Conservation (phyloP, 2,888 invertebrate species). For the Bombylius major region DNA sequence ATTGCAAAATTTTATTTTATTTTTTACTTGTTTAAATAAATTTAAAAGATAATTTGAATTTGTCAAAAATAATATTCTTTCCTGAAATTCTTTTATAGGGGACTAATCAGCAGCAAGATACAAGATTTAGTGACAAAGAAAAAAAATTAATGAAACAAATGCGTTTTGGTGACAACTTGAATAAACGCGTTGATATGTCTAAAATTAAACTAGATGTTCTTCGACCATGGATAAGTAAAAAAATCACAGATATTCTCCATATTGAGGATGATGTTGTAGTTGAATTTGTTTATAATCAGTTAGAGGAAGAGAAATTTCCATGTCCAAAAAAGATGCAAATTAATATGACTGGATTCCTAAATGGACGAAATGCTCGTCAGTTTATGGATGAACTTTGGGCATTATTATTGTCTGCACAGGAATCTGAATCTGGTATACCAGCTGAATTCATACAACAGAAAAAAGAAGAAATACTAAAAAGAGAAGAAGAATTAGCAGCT, state of each 20-base stretch:
- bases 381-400: constrained; percentile 99
- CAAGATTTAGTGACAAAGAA: constrained; percentile 98
- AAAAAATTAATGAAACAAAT: constrained; percentile 97
- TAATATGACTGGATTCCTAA: constrained; percentile 96
- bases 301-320: constrained; percentile 86
- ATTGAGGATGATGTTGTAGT: constrained; percentile 99
- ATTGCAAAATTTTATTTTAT: no score
- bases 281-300: constrained; percentile 96
- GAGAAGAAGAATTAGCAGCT: constrained; percentile 37
- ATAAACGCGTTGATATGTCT: constrained; percentile 94
- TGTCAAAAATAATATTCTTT: no score
- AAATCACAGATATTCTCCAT: constrained; percentile 89
- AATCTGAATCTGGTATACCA: constrained; percentile 91
- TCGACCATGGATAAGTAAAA: constrained; percentile 97
- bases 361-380: constrained; percentile 91
- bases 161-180: constrained; percentile 91
- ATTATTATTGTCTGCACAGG: constrained; percentile 85
- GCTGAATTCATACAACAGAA: constrained; percentile 89
- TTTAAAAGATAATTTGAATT: no score
- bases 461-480: constrained; percentile 88
- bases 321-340: constrained; percentile 99
- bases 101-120: constrained; percentile 97
- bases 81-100: constrained; percentile 49
- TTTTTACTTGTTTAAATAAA: no score
- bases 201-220: constrained; percentile 96